phyloP scores from a whole-genome alignment of 2,797 vertebrate genomes.

The Ptychobarbus kaznakovi region DNA sequence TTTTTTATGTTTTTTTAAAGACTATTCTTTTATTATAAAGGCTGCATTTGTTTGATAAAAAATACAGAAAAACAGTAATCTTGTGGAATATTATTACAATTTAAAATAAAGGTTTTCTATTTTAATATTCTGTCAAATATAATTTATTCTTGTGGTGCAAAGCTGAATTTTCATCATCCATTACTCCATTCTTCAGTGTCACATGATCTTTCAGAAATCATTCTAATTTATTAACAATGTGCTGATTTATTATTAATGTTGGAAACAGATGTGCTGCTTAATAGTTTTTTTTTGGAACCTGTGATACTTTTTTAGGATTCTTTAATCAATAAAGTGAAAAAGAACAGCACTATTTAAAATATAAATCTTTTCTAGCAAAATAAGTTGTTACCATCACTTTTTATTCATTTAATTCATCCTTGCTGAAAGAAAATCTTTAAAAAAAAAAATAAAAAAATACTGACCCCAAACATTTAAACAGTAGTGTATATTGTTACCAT shows the following conservation, averaged over 20 bases:
- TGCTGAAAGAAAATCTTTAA: neutral
- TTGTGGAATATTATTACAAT: neutral
- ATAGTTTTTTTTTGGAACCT: neutral
- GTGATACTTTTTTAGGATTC: neutral
- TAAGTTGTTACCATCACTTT: too few relatives aligned
- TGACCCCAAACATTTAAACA: neutral
- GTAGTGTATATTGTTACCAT: neutral
- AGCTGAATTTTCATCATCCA: neutral
- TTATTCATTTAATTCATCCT: too few relatives aligned
- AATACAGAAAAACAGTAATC: too few relatives aligned
- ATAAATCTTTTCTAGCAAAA: too few relatives aligned
- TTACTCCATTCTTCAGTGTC: neutral
- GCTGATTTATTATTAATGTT: neutral
- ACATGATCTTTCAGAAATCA: neutral
- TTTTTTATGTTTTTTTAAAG: too few relatives aligned
- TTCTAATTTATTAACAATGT: neutral
- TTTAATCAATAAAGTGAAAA: neutral
- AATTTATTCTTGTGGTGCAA: neutral
- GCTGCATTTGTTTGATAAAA: too few relatives aligned
- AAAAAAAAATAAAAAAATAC: neutral
- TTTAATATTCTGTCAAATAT: neutral
- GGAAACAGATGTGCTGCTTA: neutral
- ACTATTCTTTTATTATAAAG: too few relatives aligned
- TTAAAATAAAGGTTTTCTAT: neutral
- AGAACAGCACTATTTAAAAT: neutral